Base-by-base conservation (phyloP, 2,888 invertebrate species). In the Baccha elongata region DNA sequence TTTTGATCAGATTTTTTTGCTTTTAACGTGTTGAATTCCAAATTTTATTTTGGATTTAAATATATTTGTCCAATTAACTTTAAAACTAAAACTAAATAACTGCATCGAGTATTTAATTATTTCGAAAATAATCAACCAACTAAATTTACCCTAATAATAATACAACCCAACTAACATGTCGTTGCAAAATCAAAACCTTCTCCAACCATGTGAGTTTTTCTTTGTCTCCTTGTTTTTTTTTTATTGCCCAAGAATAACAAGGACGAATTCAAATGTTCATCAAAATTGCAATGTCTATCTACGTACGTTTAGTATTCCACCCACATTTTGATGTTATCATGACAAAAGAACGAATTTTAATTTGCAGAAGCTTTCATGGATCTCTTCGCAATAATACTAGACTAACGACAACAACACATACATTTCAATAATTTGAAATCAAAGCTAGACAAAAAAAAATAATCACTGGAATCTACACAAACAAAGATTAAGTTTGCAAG, bases 261-360 rank as follows among this genome's bases (percentile, higher is more conserved):
- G 81, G 81, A 81, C 81, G 76, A 81, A 76, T 76, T 81, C 75
- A 81, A 81, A 81, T 75, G 81, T 81, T 81, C 81, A 81, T 81
- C 76, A 81, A 76, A 81, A 81, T 72, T 81, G 76, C 65, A 81
- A 67, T 72, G 81, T 81, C 53, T 64, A 40, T 58, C 23, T 69
- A 64, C 68, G 64, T 75, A 65, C 58, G 52, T 71, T 74, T 58
- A 52, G 76, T 71, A 72, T 76, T 80, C 40, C 81, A n/a, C 29
- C 52, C 64, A 48, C 15, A 60, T 29, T 15, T 10, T 53, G 7
- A 6, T 42, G 15, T 60, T 44, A 17, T 44, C 17, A 15, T 60
- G 60, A 60, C 46, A 52, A 62, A 71, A 60, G 67, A 62, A 26
- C 42, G 67, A 65, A 71, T 81, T 76, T 76, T 67, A 60, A 81